Evolutionary conservation across 2,888 invertebrate species (phyloP), one percentile per base, ranked within the genome.

Genomic region (Apomyelois bistriatella): DNA sequence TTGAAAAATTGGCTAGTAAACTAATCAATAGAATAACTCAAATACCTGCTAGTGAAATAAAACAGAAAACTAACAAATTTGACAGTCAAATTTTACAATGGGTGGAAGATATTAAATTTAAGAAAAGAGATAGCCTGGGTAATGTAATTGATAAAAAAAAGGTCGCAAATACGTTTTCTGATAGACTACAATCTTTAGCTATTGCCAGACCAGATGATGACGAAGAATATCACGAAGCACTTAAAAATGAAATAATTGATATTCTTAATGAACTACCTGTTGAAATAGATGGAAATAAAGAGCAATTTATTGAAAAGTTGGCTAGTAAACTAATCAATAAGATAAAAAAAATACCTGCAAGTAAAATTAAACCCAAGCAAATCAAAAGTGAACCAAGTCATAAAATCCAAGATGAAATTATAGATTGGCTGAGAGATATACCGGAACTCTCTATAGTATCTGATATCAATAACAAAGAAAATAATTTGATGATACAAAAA

Each of bases 231-330:
- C 57, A 40, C 52, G 48, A 62, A 10, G 48, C 53, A n/a, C 54
- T 76, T 30, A 65, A 61, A 53, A 42, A 54, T 9, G 65, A 66
- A 54, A 60, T 71, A 7, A 46, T 56, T 12, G 53, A 65, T 47
- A 53, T 65, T 9, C 53, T 76, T 10, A 48, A 64, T 30, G 53
- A 61, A 17, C 53, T 66, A 41, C 60, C 66, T 10, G 53, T 67
- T 7, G 48, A 58, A 49, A 13, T 50, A 22, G 50, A 50, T 9
- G 57, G 58, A 42, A 53, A 55, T 36, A 53, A 58, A 22, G 13
- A 12, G 1, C 43, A n/a, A 4, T 46, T 50, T 41, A 28, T 61
- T 3, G 54, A 55, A 22, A 49, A 55, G 38, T 22, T 62, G 3
- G 58, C 63, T 15, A 53, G 60, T 17, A 53, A 60, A 28, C 54